Evolutionary conservation across 2,888 invertebrate species (phyloP), one percentile per base, ranked within the genome.

Genomic region (Cetonia aurata): DNA sequence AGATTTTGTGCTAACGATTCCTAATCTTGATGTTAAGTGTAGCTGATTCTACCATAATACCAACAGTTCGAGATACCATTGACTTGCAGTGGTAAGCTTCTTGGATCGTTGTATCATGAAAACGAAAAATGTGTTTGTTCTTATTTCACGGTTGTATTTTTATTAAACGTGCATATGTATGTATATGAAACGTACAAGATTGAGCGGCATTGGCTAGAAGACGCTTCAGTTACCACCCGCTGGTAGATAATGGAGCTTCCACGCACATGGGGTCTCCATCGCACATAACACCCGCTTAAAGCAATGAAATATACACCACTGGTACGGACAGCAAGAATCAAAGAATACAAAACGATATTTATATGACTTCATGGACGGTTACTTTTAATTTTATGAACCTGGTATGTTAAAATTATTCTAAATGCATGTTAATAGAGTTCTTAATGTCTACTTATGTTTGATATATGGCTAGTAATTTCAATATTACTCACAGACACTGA

Each of bases 221-320:
- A 76, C 75, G 76, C 76, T 79, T 78, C 76, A 77, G 75, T 76
- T 75, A 77, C 81, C 79, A 75, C 80, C 79, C 77, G 79, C 78
- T 73, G 80, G 42, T 78, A 71, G 73, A 77, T 79, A 80, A 80
- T 81, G 78, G 80, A 79, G 77, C 75, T 74, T 72, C 75, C 77
- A 76, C 75, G 52, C 59, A 72, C 65, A 70, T 65, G 71, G 68
- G 67, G 57, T 71, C 71, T 59, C 67, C 59, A 59, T 73, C 67
- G 44, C 37, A n/a, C 42, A 69, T 62, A 69, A 69, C 69, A 60
- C 59, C 62, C 53, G 60, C 31, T 69, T 60, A 60, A 62, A n/a
- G 31, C 33, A 62, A 62, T 62, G 50, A 50, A 62, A 62, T 62
- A 62, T 62, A 50, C 48, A 50, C 48, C 33, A 33, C 37, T 50